Evolutionary conservation across 2,888 invertebrate species (phyloP).

Genomic region (Acholoe squamosa): DNA sequence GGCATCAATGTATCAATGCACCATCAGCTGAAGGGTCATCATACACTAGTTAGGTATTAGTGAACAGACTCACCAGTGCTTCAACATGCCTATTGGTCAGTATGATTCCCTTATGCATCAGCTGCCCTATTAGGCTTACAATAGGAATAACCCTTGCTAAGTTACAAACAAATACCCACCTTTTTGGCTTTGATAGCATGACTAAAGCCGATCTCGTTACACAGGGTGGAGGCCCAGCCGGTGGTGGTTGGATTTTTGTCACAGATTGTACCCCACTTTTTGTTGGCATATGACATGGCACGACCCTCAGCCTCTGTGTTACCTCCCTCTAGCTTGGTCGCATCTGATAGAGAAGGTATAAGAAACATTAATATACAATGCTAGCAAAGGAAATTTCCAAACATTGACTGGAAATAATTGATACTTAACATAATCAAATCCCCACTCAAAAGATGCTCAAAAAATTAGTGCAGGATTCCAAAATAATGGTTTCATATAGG

Average conservation of each 20-base stretch:
- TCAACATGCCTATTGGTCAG: background rate
- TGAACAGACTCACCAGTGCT: background rate
- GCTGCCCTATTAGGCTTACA: background rate
- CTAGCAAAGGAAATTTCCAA: too few relatives aligned
- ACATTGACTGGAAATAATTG: too few relatives aligned
- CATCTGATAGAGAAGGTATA: background rate
- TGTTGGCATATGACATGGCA: background rate
- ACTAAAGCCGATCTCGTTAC: background rate
- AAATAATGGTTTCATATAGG: too few relatives aligned
- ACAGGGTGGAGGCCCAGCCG: background rate
- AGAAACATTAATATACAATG: too few relatives aligned
- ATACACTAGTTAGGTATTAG: background rate
- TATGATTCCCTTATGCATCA: background rate
- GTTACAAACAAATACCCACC: background rate
- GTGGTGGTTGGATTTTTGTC: background rate
- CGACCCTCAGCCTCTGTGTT: background rate
- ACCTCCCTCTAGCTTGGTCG: background rate
- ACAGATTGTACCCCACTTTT: slow-evolving; percentile 40
- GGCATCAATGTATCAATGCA: too few relatives aligned
- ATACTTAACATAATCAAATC: too few relatives aligned
- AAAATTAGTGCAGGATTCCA: too few relatives aligned
- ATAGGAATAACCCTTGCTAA: background rate
- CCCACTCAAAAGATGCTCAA: too few relatives aligned
- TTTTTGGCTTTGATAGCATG: background rate
- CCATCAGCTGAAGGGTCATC: too few relatives aligned